Conservation (phyloP, 2,113 vertebrate species). For the Equus przewalskii region DNA sequence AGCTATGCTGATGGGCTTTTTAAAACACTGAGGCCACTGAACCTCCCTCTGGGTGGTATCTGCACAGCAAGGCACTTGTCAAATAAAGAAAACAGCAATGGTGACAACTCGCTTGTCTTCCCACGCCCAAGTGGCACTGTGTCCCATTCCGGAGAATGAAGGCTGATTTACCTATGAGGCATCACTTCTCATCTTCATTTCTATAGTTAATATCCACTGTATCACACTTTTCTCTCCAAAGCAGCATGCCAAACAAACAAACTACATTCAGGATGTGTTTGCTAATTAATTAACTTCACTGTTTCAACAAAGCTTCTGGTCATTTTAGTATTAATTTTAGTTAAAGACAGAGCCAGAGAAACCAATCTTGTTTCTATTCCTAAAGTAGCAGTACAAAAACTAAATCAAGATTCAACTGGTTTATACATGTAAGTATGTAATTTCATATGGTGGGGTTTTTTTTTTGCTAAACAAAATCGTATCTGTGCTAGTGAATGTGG, state of each 20-base stretch:
- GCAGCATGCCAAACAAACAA: neutral
- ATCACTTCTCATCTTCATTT: constrained; percentile 83
- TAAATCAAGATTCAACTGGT: neutral
- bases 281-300: constrained; percentile 37
- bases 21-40: neutral
- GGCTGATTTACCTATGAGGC: constrained; percentile 80
- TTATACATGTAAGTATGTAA: neutral
- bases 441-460: neutral
- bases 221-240: constrained; percentile 73
- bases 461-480: neutral
- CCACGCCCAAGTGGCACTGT: neutral
- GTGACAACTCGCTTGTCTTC: constrained; percentile 80
- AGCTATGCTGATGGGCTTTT: neutral
- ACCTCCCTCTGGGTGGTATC: constrained; percentile 36
- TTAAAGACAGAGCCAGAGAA: neutral
- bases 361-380: neutral
- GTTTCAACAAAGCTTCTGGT: constrained; percentile 60
- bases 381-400: constrained; percentile 16
- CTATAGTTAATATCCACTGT: constrained; percentile 81
- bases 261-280: neutral
- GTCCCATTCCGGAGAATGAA: constrained; percentile 54
- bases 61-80: constrained; percentile 59
- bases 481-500: neutral
- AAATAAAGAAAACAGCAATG: constrained; percentile 81
- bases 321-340: constrained; percentile 54